Base-by-base conservation (phyloP, 2,888 invertebrate species). In the Aquatica leii region DNA sequence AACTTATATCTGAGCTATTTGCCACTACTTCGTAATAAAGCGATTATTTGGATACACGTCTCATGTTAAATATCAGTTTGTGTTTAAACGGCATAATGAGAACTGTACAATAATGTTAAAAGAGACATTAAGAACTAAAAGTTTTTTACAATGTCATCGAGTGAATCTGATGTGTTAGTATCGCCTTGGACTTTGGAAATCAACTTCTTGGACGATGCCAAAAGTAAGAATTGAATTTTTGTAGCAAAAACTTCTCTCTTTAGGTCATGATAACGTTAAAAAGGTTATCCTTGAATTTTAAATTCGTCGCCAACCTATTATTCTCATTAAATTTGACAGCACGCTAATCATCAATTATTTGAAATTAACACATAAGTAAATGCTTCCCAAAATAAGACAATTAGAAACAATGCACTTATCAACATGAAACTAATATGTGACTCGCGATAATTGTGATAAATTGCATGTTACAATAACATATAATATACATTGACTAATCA, bases 21-120 rank as follows among this genome's bases (percentile, higher is more conserved):
- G 31, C 46, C 15, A 59, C 52, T 46, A 48, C 18, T 59, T 53
- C 59, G 53, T 58, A 43, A 59, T 52, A 46, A 59, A 43, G 18
- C 52, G 59, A 59, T 59, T 59, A 40, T 43, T 48, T 4, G 5
- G 50, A 59, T 52, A 59, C 53, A 51, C 14, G n/a, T 46, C 54
- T 40, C 41, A 48, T 60, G 18, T 18, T 18, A 59, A 60, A 53
- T 60, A 60, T 60, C 60, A 60, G 60, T 60, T 60, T 46, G 37
- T 46, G 41, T 54, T 41, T 49, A 35, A 54, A 54, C 50, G 60
- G 49, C 37, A 49, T 48, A 49, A 54, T 54, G 60, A 54, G 15
- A 54, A 60, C 54, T 54, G n/a, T 34, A 14, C 35, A 35, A 18
- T 35, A 34, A 34, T 34, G n/a, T 52, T 35, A 24, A 24, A 24